A percentile compares a stretch with the other conserved stretches of the same genome.
phyloP scores from a whole-genome alignment of 2,888 invertebrate genomes.

The Synanthedon vespiformis region DNA sequence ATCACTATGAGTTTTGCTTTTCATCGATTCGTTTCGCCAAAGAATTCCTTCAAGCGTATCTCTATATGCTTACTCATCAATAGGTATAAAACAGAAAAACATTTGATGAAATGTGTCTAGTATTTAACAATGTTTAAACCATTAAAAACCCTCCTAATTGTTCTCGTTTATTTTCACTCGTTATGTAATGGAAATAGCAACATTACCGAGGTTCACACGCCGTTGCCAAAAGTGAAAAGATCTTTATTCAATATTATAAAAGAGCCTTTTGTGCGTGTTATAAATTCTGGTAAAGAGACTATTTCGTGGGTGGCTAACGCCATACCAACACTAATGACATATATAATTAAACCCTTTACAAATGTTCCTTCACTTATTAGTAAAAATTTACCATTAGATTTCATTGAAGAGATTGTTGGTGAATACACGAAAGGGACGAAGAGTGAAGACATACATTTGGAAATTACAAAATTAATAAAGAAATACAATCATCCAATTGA shows the following conservation, averaged over 20 bases:
- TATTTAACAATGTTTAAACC: not conserved
- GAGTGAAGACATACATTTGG: conserved; percentile 13
- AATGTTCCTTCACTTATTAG: not conserved
- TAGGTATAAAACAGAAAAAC: not conserved
- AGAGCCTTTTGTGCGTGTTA: not conserved
- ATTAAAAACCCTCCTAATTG: not conserved
- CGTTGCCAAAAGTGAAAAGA: not conserved
- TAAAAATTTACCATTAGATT: not conserved
- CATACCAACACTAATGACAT: not conserved
- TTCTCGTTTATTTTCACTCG: not conserved
- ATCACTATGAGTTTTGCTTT: not conserved
- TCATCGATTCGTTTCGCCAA: not conserved
- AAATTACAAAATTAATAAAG: conserved; percentile 12
- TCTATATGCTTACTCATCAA: not conserved
- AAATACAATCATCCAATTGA: conserved; percentile 18
- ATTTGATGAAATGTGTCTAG: not conserved
- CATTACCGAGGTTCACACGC: not conserved
- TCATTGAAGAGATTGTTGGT: not conserved
- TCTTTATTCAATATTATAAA: not conserved
- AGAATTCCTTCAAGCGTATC: not conserved
- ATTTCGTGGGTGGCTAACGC: conserved; percentile 1
- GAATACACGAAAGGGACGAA: not conserved
- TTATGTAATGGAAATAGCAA: not conserved
- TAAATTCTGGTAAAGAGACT: not conserved
- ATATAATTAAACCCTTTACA: not conserved